These are phyloP conservation scores for Odontamblyopus lacepedii DNA, from an alignment of 2,797 vertebrate genomes.

Conservation along the genomic window DNA sequence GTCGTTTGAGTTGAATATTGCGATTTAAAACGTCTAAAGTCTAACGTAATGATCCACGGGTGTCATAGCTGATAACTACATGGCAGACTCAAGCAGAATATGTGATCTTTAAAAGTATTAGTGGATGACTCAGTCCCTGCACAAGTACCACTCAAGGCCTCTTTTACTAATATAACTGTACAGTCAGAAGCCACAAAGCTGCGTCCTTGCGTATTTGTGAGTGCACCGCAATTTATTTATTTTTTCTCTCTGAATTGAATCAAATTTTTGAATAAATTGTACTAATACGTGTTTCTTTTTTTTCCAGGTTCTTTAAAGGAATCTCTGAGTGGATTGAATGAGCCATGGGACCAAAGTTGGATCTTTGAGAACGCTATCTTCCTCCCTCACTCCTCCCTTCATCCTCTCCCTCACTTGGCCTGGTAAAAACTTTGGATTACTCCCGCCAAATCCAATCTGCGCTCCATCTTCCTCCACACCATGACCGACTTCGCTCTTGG, in stretches of 20 bases:
- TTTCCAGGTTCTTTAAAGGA: constrained; percentile 55
- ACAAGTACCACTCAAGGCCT: neutral
- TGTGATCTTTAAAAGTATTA: too few relatives aligned
- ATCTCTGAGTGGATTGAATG: constrained; percentile 32
- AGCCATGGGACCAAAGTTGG: constrained; percentile 53
- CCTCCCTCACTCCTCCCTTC: constrained; percentile 21
- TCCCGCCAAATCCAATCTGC: constrained; percentile 14
- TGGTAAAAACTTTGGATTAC: constrained; percentile 11
- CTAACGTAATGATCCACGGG: too few relatives aligned
- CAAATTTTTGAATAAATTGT: neutral
- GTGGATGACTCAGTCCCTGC: neutral
- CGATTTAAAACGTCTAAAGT: too few relatives aligned
- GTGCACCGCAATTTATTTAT: neutral
- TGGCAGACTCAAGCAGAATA: too few relatives aligned
- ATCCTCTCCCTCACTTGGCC: constrained; percentile 3
- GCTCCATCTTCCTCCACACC: constrained; percentile 55
- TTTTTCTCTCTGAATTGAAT: too few relatives aligned
- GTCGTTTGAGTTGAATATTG: too few relatives aligned
- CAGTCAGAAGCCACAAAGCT: too few relatives aligned
- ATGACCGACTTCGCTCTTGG: constrained; percentile 76
- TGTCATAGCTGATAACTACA: too few relatives aligned
- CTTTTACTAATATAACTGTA: neutral
- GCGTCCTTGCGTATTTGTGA: neutral
- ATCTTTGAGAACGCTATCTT: constrained; percentile 46
- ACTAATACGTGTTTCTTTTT: constrained; percentile 44